Percentiles rank a stretch among this genome's conserved stretches.
These are phyloP conservation scores for Hofmannophila pseudospretella DNA, from an alignment of 2,888 invertebrate species.

Conservation along the genomic window DNA sequence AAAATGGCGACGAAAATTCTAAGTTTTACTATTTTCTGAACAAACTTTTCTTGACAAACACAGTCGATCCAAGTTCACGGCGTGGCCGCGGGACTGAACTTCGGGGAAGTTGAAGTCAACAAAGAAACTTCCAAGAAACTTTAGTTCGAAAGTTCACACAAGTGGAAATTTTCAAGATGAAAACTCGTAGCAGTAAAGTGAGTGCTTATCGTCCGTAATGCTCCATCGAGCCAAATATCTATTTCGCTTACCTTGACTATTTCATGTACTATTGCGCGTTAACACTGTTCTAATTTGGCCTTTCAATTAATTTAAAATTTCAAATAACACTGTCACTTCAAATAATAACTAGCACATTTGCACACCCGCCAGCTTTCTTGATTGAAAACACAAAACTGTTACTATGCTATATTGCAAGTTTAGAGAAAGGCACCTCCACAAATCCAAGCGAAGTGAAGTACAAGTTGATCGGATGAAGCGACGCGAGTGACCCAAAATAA, in stretches of 20 bases:
- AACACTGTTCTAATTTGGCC: slow-evolving; percentile 41
- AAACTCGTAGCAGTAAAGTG: slow-evolving; percentile 66
- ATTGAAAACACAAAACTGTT: slow-evolving; percentile 73
- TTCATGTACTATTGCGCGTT: slow-evolving; percentile 61
- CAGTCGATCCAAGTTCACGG: slow-evolving; percentile 40
- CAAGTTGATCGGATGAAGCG: slow-evolving; percentile 62
- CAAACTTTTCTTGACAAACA: slow-evolving; percentile 58
- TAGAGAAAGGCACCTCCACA: slow-evolving; percentile 77
- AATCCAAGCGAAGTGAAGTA: slow-evolving; percentile 68
- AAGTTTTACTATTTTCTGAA: slow-evolving; percentile 75
- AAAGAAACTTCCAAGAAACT: slow-evolving; percentile 67
- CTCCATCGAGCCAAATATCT: slow-evolving; percentile 31
- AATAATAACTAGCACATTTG: slow-evolving; percentile 51
- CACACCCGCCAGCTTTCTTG: slow-evolving; percentile 78
- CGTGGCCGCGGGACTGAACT: slow-evolving; percentile 41
- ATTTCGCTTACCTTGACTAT: slow-evolving; percentile 69
- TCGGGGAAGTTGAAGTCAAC: slow-evolving; percentile 55
- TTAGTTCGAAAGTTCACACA: slow-evolving; percentile 70
- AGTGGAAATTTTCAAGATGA: slow-evolving; percentile 78
- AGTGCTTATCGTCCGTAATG: slow-evolving; percentile 50
- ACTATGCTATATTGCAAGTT: slow-evolving; percentile 75
- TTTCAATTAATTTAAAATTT: no score
- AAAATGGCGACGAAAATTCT: slow-evolving; percentile 80
- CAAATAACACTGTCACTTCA: slow-evolving; percentile 45
- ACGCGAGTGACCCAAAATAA: slow-evolving; percentile 78